Evolutionary conservation across 2,888 invertebrate species (phyloP), one percentile per base, ranked within the genome.

Genomic region (Yponomeuta sedellus): DNA sequence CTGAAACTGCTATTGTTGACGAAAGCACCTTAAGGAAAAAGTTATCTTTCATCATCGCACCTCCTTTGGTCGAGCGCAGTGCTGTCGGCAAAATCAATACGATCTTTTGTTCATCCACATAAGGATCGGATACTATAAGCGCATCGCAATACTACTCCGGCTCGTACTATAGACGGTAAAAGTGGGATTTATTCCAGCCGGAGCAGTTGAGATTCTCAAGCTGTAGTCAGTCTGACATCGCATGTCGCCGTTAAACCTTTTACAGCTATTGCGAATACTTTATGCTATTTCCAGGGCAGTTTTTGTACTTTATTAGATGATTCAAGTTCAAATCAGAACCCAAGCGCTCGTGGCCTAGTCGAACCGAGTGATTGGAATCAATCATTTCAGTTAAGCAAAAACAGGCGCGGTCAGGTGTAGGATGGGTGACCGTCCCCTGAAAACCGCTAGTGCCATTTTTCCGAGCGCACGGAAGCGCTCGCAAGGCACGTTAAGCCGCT

Each of bases 21-120:
- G n/a, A n/a, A n/a, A n/a, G n/a, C n/a, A n/a, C n/a, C n/a, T 34
- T 34, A 0, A 5, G 3, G 0, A 34, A 34, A 34, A 34, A 34
- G 34, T 5, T 34, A 5, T 8, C 34, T 5, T 25, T 25, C 16
- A 52, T 52, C 16, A 52, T 16, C 69, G 79, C 83, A 83, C 76
- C 65, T 16, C 69, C 67, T 69, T 74, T 59, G n/a, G 12, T 65
- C 76, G 82, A 67, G 67, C 69, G 74, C 5, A 25, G n/a, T 69
- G 25, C 68, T 77, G 85, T 82, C 86, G 85, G 84, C 85, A 76
- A 80, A 80, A 85, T 85, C 83, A 86, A 86, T 84, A 80, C 82
- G 72, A 77, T 80, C 86, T 87, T 85, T 86, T 87, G 87, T 87
- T 77, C 78, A 74, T 82, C 86, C 86, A 68, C 85, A 86, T 81